A percentile compares a stretch with the other conserved stretches of the same genome.
Conservation (phyloP, 2,113 vertebrate species). For the Sterrhoptilus dennistouni region DNA sequence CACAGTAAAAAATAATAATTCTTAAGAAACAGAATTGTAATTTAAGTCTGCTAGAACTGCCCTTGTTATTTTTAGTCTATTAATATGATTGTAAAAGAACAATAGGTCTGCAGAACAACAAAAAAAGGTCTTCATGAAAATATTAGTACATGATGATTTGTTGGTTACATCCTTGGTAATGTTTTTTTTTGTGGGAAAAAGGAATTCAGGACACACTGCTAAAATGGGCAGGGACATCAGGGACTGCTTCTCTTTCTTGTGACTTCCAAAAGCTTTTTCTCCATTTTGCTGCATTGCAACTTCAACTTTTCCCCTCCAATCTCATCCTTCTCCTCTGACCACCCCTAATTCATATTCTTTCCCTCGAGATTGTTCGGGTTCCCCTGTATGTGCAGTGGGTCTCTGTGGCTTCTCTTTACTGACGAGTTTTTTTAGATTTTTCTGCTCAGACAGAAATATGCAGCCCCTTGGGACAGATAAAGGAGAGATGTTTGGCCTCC, state of each 20-base stretch:
- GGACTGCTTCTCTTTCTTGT: not conserved
- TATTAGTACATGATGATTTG: not conserved
- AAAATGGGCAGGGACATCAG: not conserved
- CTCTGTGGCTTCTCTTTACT: not conserved
- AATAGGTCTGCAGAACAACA: not conserved
- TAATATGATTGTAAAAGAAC: constrained; percentile 17
- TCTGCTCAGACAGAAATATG: not conserved
- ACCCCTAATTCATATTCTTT: not conserved
- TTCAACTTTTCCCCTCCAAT: not conserved
- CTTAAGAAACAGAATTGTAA: not conserved
- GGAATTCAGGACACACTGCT: not conserved
- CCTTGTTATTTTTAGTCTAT: constrained; percentile 13
- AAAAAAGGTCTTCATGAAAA: not conserved
- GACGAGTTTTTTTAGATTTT: not conserved
- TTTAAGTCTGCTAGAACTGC: not conserved
- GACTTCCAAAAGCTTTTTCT: not conserved
- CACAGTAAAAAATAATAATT: not conserved
- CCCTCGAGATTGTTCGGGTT: not conserved
- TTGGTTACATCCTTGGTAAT: not conserved
- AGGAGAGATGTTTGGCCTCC: not conserved
- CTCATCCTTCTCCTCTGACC: not conserved
- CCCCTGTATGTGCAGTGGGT: not conserved
- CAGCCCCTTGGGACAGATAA: not conserved
- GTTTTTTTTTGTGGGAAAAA: not conserved
- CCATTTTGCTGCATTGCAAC: not conserved